A percentile compares a stretch with the other conserved stretches of the same genome.
Evolutionary conservation across 2,113 vertebrate genomes (phyloP).

Genomic region (Clarias batrachus): DNA sequence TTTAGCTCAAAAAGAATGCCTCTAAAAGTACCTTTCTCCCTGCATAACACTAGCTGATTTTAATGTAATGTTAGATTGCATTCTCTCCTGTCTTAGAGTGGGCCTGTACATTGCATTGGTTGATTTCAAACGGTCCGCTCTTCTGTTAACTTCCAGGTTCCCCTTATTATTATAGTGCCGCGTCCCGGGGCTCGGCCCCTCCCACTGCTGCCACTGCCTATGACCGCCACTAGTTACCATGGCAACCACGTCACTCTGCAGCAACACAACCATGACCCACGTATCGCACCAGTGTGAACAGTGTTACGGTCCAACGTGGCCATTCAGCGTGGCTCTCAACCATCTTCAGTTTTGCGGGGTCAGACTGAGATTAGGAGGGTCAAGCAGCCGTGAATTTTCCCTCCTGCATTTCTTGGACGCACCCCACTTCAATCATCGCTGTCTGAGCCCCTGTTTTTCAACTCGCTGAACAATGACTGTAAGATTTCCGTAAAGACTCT

Average conservation of each 20-base stretch:
- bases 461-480: constrained; percentile 65
- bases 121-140: constrained; percentile 95
- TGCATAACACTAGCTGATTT: neutral
- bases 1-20: neutral
- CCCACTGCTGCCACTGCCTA: constrained; percentile 99
- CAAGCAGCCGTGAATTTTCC: constrained; percentile 49
- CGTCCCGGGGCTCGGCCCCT: constrained; percentile 98
- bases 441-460: constrained; percentile 57
- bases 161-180: constrained; percentile 99
- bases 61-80: neutral
- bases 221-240: constrained; percentile 99
- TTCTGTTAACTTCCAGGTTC: constrained; percentile 99
- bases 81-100: constrained; percentile 20
- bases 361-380: constrained; percentile 63
- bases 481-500: constrained; percentile 73
- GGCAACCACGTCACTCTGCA: constrained; percentile 97
- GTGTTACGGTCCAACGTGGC: constrained; percentile 71
- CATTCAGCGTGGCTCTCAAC: constrained; percentile 63
- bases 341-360: constrained; percentile 58
- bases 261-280: constrained; percentile 91
- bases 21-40: neutral
- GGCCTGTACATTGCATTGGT: constrained; percentile 68
- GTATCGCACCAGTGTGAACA: constrained; percentile 97
- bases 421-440: constrained; percentile 29
- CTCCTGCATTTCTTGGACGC: constrained; percentile 56